Evolutionary conservation across 2,888 invertebrate species (phyloP), one percentile per base, ranked within the genome.

Genomic region (Callyntrura sp.): DNA sequence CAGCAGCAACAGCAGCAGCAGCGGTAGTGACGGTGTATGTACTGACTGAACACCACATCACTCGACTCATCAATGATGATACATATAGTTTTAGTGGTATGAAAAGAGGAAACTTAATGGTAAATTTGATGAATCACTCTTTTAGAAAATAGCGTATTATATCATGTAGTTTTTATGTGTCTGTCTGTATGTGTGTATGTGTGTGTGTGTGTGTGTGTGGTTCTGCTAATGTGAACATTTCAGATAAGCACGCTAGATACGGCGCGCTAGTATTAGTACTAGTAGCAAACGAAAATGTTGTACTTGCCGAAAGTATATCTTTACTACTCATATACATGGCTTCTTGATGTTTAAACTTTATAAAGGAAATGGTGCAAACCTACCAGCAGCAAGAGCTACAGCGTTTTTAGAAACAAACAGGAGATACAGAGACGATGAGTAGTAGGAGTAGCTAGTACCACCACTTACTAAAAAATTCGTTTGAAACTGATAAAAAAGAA

Each of bases 91-190:
- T 51, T 25, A 68, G 51, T 28, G 45, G 60, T 20, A 85, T 28
- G 48, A 81, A 87, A 68, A 70, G 87, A 85, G 89, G 90, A 79
- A 90, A 85, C 62, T 68, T 85, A 70, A 90, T 90, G 90, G 90
- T 90, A 90, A 90, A 85, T 90, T 90, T 90, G 90, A 90, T 90
- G 90, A 90, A 90, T 90, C 90, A 90, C 90, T 85, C 90, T 90
- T 89, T 90, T 90, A 81, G 81, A 90, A 90, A 90, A 90, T 90
- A 90, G 90, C 81, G 73, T 81, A 90, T 89, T 89, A 85, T 84
- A 90, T 90, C 90, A 90, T 85, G 68, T 81, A 81, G 35, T 60
- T 85, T 88, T 82, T 79, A 28, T 70, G n/a, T 35, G 35, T 35
- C 35, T 35, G 35, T 35, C 35, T 35, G 35, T 14, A 68, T 70